phyloP scores from a whole-genome alignment of 92 coral and sea anemone genomes.

The Anthopleura xanthogrammica region DNA sequence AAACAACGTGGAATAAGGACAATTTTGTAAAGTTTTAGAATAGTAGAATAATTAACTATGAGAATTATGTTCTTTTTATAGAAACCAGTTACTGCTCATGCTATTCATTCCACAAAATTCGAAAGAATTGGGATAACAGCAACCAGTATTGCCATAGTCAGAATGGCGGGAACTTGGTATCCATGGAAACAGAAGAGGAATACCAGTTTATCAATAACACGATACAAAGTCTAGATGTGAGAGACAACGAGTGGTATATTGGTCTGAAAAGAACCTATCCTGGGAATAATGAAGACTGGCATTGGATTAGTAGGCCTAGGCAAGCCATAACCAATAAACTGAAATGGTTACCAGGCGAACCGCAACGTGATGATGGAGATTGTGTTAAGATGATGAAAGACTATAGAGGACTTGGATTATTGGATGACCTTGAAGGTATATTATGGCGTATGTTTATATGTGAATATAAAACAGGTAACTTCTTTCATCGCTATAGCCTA shows the following conservation, averaged over 20 bases:
- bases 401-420: too few relatives aligned
- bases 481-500: too few relatives aligned
- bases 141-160: too few relatives aligned
- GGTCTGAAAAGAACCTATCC: slow-evolving; percentile 3
- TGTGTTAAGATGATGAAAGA: slow-evolving; percentile 25
- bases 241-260: slow-evolving; percentile 40
- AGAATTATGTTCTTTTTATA: too few relatives aligned
- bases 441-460: too few relatives aligned
- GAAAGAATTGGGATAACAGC: background rate
- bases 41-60: too few relatives aligned
- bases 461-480: too few relatives aligned
- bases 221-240: too few relatives aligned
- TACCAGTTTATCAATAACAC: slow-evolving; percentile 26
- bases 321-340: slow-evolving; percentile 17
- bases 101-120: background rate
- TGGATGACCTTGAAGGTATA: too few relatives aligned
- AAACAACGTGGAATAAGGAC: too few relatives aligned
- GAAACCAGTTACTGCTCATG: background rate
- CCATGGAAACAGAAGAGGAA: slow-evolving; percentile 47
- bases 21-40: too few relatives aligned
- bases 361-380: slow-evolving; percentile 21
- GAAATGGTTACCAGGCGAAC: slow-evolving; percentile 37
- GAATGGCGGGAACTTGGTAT: background rate
- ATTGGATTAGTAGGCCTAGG: slow-evolving; percentile 42
- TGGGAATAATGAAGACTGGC: background rate